These are phyloP conservation scores for Artemia sp. DNA, from an alignment of 2,888 invertebrate species.

Conservation along the genomic window DNA sequence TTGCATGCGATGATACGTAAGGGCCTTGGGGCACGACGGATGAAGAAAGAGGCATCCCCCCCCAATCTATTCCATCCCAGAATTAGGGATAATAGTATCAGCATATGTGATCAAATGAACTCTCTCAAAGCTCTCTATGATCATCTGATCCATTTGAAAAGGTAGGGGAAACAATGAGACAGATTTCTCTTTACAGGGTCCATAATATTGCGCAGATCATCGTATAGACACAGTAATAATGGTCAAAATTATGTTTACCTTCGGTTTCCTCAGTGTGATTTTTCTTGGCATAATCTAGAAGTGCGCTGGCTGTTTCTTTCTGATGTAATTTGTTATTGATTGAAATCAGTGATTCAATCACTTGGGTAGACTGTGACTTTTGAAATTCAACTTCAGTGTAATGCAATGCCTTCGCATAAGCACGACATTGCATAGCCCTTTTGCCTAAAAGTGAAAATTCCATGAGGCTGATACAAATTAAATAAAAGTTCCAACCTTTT, in stretches of 20 bases:
- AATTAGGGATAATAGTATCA: no score
- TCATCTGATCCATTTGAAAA: no score
- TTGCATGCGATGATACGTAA: no score
- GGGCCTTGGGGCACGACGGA: no score
- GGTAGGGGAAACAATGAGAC: background rate
- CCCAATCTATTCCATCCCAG: no score
- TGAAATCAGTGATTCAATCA: conserved; percentile 79
- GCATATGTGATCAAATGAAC: no score
- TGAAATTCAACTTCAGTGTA: conserved; percentile 90
- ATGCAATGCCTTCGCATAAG: conserved; percentile 64
- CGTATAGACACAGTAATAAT: background rate
- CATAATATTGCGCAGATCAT: background rate
- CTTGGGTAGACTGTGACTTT: conserved; percentile 56
- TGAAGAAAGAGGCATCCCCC: no score
- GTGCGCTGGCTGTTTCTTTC: conserved; percentile 78
- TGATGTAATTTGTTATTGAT: conserved; percentile 98
- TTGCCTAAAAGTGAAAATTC: conserved; percentile 38
- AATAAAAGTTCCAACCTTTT: background rate
- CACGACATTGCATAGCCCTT: conserved; percentile 79
- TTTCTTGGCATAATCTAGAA: conserved; percentile 71
- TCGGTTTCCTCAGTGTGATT: conserved; percentile 46
- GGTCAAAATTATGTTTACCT: conserved; percentile 22
- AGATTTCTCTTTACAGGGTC: background rate
- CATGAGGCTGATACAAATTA: background rate
- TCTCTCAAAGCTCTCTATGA: no score